Evolutionary conservation across 2,888 invertebrate genomes (phyloP), one percentile per base, ranked within the genome.

Genomic region (Drosophila borealis): DNA sequence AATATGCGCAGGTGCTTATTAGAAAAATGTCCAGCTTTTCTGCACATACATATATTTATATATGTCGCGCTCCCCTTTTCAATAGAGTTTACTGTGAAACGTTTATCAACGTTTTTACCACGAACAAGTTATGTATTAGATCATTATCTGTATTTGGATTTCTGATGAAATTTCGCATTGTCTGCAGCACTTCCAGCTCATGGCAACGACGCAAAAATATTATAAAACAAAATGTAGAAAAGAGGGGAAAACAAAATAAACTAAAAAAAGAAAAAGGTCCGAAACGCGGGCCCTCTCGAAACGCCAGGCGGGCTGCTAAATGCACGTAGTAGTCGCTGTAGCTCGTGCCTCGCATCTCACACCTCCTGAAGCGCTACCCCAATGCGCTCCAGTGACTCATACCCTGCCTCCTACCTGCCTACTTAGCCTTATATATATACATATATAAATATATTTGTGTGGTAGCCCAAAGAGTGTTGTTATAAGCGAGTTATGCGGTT

Each of bases 81-180:
- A 36, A 37, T 37, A 10, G 33, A 34, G 37, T 33, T 79, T 70
- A 59, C 65, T 44, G 44, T 65, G 75, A 78, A 76, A 53, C 65
- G 75, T 65, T 76, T 79, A 76, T 79, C 75, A 79, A 48, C 51
- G 37, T 55, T 59, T 53, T 55, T 86, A 83, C 87, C 74, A 74
- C 78, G 87, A 86, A 86, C 87, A 86, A 82, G 84, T 86, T 82
- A 83, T 88, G 87, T 89, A 88, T 86, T 86, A 88, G 89, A 86
- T 86, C 88, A 89, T 78, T 88, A 86, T 86, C 89, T 86, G 78
- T 74, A 80, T 86, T 88, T 86, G 89, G 88, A 80, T 88, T 86
- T 86, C 85, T 88, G 89, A 82, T 82, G 89, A 86, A 85, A 88
- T 88, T 86, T 85, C 86, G 88, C 87, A 86, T 83, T 83, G 83